Conservation (phyloP, 2,113 vertebrate genomes). For the Thunnus maccoyii region DNA sequence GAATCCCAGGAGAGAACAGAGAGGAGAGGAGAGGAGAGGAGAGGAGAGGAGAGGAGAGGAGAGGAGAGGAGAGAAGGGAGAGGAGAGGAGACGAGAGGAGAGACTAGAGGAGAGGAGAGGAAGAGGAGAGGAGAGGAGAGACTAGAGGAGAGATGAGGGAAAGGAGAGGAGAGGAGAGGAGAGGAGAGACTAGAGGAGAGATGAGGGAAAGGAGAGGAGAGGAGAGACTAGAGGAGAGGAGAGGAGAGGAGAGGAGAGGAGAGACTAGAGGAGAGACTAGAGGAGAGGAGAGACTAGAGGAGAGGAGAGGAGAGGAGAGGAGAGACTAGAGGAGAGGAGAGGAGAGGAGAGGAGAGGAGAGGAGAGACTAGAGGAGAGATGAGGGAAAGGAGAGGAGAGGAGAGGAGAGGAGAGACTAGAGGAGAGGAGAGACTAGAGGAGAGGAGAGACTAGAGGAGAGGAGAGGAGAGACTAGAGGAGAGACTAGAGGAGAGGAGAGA, state of each 20-base stretch:
- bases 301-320: neutral
- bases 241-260: neutral
- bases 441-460: neutral
- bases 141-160: too few species aligned
- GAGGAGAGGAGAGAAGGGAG: too few species aligned
- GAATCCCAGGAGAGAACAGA: neutral
- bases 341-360: neutral
- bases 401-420: slow-evolving; percentile 11
- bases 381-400: neutral
- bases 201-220: too few species aligned
- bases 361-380: neutral
- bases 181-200: too few species aligned
- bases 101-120: too few species aligned
- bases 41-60: too few species aligned
- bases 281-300: neutral
- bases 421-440: slow-evolving; percentile 3
- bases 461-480: neutral
- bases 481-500: neutral
- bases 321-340: neutral
- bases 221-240: too few species aligned
- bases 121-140: too few species aligned
- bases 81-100: neutral
- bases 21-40: neutral
- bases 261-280: too few species aligned
- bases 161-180: too few species aligned